Base-by-base conservation (phyloP, 2,797 vertebrate species). In the Helostoma temminkii region DNA sequence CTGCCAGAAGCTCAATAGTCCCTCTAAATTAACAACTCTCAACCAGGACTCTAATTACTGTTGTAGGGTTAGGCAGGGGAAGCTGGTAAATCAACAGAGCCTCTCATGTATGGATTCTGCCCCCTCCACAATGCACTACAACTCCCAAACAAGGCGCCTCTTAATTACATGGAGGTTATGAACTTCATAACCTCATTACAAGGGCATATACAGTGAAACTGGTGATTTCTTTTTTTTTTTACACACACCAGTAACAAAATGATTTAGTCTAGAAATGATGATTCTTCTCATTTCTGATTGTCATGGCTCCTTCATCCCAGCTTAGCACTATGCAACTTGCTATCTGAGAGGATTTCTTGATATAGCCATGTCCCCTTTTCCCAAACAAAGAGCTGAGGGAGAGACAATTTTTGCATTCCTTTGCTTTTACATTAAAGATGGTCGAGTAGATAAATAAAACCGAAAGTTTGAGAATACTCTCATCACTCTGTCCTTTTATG, bases 31-130 rank as follows among this genome's bases (percentile, higher is more conserved):
- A 87, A 73, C 71, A 71, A 68, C 60, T 83, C 71, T 77, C 63
- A 76, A 75, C 66, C 76, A 66, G 66, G 71, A 60, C 66, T 88
- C 64, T 91, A 90, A 92, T 90, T 90, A 90, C 41, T 80, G 58
- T 70, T 81, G 76, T 69, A 52, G 55, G 19, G 41, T 36, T 65
- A 46, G 39, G 71, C 49, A 34, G 48, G 54, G 77, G 75, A 70
- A 58, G 63, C 64, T 74, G 65, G 45, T 69, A 67, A 81, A 78
- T 84, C 67, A 82, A 81, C 72, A 78, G 39, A 82, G 71, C 56
- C 84, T 80, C 79, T 81, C 73, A 83, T 89, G 45, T 80, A 39
- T 61, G 41, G 37, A 58, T 76, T 58, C 46, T 47, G n/a, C 53
- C 57, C 75, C 58, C 54, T 25, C 54, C 48, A 21, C 36, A 54